Evolutionary conservation across 2,113 vertebrate genomes (phyloP).

Genomic region (Pseudopipra pipra): DNA sequence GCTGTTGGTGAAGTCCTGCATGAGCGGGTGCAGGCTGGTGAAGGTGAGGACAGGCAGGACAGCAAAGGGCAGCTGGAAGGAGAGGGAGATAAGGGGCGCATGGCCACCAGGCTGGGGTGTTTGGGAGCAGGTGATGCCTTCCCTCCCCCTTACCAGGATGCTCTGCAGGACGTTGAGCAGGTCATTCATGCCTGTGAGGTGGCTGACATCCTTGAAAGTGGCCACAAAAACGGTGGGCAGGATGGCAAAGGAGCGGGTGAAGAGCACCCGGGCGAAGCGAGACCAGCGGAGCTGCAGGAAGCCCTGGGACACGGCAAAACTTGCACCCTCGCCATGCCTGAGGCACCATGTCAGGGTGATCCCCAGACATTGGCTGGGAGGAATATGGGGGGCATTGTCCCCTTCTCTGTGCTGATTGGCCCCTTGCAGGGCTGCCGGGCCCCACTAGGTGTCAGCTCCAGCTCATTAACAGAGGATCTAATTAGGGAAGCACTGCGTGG

Average conservation of each 20-base stretch:
- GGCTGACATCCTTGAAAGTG: slow-evolving; percentile 69
- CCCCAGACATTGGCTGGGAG: neutral
- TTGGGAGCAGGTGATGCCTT: neutral
- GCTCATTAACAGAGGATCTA: neutral
- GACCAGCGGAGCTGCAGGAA: slow-evolving; percentile 80
- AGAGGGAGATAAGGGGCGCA: neutral
- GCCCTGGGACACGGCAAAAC: slow-evolving; percentile 44
- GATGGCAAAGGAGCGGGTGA: slow-evolving; percentile 80
- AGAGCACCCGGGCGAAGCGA: slow-evolving; percentile 73
- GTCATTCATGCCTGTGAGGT: slow-evolving; percentile 78
- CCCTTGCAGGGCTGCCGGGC: neutral
- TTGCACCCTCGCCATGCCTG: neutral
- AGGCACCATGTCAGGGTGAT: rapidly evolving
- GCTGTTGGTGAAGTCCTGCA: slow-evolving; percentile 78
- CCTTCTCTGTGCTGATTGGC: neutral
- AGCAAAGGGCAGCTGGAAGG: slow-evolving; percentile 76
- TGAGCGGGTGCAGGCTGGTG: slow-evolving; percentile 77
- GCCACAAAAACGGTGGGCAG: slow-evolving; percentile 77
- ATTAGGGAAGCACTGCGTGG: neutral
- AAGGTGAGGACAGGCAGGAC: slow-evolving; percentile 80
- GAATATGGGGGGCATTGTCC: rapidly evolving
- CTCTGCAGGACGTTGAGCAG: slow-evolving; percentile 82
- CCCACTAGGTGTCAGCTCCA: slow-evolving; percentile 26
- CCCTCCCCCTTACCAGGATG: slow-evolving; percentile 69
- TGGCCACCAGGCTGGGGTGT: rapidly evolving